A percentile compares a stretch with the other conserved stretches of the same genome.
phyloP scores from a whole-genome alignment of 2,113 vertebrate genomes.

The Ciconia stormi region DNA sequence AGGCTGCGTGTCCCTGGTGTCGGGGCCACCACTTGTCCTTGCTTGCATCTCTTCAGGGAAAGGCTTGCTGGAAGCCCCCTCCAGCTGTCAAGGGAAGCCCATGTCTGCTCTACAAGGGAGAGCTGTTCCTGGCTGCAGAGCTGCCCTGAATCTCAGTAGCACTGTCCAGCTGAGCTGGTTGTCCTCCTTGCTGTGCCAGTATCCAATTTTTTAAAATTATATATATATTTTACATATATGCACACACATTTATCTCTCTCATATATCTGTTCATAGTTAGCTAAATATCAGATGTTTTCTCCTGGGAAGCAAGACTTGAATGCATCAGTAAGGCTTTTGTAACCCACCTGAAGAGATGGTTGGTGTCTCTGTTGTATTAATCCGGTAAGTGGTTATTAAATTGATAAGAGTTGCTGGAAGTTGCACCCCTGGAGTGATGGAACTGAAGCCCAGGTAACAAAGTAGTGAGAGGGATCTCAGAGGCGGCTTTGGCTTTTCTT shows the following conservation, averaged over 20 bases:
- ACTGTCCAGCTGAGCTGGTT: background rate
- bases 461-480: background rate
- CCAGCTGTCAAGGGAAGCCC: background rate
- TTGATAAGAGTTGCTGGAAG: background rate
- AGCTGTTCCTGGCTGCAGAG: background rate
- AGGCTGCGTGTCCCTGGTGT: fast-evolving
- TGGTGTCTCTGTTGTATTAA: background rate
- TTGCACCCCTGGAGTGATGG: background rate
- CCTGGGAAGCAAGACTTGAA: background rate
- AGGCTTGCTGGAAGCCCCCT: background rate
- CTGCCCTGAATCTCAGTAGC: background rate
- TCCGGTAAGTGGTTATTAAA: background rate
- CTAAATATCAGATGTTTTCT: background rate
- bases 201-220: background rate
- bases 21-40: background rate
- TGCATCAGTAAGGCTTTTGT: background rate
- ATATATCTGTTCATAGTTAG: background rate
- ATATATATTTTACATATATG: too few species aligned
- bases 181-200: background rate
- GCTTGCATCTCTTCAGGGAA: too few species aligned
- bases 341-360: background rate
- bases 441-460: background rate
- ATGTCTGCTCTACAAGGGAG: background rate
- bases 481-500: background rate
- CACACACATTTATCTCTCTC: background rate